Evolutionary conservation across 2,113 vertebrate genomes (phyloP), one percentile per base, ranked within the genome.

Genomic region (Cyanoderma ruficeps): DNA sequence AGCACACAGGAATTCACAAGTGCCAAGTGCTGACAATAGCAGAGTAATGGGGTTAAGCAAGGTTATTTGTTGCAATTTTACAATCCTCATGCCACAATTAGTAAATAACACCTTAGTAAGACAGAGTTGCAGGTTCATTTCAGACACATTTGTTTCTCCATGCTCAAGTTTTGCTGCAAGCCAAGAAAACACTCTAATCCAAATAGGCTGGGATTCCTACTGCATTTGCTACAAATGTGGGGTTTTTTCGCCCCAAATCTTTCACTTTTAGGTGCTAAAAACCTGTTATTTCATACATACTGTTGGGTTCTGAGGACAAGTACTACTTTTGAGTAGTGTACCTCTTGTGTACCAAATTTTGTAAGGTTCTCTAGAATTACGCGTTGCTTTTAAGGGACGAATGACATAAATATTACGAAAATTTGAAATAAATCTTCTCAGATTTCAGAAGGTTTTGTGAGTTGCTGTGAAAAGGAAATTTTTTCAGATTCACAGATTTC

Each of bases 51-150:
- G 13, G 6, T 91, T 76, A 83, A 61, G 59, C 63, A 47, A 83
- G 63, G 75, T 74, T 93, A 80, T 85, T 94, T 80, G 65, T 63
- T 83, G 67, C 78, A 93, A 80, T 80, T 93, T 88, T 91, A 81
- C 88, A 85, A 56, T 41, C 42, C 78, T 77, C 56, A 80, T 28
- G 30, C 39, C 70, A 7, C 82, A 91, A 80, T 83, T 83, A 87
- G 55, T 88, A 85, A 93, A 81, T 79, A 84, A 87, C 59, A 68
- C 33, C 20, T 85, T 15, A 42, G 53, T 59, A 76, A 89, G 7
- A 35, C 82, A 88, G 69, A 87, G 75, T 20, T 80, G 52, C 59
- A 85, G n/a, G 70, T 80, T 90, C 28, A 85, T 72, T 85, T 80
- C 63, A 67, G 59, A 76, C 11, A 21, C n/a, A 47, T 75, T 89